Evolutionary conservation across 2,113 vertebrate species (phyloP), one percentile per base, ranked within the genome.

Genomic region (Micronisus gabar): DNA sequence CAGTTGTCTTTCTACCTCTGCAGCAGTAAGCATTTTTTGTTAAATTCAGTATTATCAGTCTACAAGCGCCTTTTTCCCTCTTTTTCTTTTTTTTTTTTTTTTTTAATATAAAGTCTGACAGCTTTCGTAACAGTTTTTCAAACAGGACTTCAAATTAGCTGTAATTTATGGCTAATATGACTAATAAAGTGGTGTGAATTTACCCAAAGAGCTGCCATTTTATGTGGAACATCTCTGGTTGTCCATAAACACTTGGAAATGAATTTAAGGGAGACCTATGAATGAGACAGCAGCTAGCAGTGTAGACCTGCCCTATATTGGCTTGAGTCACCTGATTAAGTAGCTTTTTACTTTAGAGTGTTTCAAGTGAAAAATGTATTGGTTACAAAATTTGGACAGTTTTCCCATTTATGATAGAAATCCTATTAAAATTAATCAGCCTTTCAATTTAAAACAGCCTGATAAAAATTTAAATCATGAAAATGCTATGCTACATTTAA

Each of bases 381-480:
- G 86, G 79, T 72, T 95, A 84, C 94, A 92, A 85, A 96, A 95
- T 79, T 95, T 95, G 88, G 95, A 78, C 58, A 95, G 43, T 94
- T 97, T 97, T 93, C 59, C 45, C 58, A 95, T 86, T 85, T 93
- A 86, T 96, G 81, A 82, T 61, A 93, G 67, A 89, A 90, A 73
- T 92, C 81, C n/a, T 87, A 96, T 97, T 67, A 93, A 98, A 95
- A 96, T 95, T 91, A 88, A 95, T 91, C 91, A 80, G 53, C 50
- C 81, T 70, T 95, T 93, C 95, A 70, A 73, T 72, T 97, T 94
- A 68, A 72, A 97, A 74, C 22, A 76, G 70, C 52, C 83, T 83
- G 74, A 74, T 93, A 90, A 87, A 93, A 97, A 80, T 85, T 95
- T 91, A 96, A 97, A 94, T 97, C 20, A 81, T 67, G 73, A 89